Conservation (phyloP, 2,888 invertebrate genomes). For the Pristionchus fissidentatus region DNA sequence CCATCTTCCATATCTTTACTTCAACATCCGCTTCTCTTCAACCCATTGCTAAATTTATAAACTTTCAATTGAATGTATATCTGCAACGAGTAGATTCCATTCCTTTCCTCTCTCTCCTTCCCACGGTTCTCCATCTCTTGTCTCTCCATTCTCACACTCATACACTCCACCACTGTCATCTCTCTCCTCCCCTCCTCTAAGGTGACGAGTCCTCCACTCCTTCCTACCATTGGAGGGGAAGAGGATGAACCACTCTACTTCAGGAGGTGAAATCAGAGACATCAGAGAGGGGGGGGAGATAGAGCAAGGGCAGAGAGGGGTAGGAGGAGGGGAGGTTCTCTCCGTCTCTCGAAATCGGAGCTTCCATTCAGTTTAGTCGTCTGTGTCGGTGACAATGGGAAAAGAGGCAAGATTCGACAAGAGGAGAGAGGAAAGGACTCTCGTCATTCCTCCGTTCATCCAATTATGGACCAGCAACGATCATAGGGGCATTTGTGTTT, state of each 20-base stretch:
- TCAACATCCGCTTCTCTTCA: background rate
- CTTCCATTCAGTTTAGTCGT: constrained; percentile 2
- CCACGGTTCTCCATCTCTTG: background rate
- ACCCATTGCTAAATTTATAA: no score
- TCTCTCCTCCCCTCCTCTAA: background rate
- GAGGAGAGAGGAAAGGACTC: background rate
- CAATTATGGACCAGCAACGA: no score
- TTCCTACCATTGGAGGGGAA: background rate
- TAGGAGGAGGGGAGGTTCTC: constrained; percentile 11
- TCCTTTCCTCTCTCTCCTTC: constrained; percentile 22
- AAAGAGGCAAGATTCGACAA: background rate
- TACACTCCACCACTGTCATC: background rate
- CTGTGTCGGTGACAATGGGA: no score
- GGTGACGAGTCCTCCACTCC: background rate
- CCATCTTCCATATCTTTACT: background rate
- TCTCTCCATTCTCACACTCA: constrained; percentile 34
- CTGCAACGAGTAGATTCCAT: no score
- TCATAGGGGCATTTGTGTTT: no score
- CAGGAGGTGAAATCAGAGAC: constrained; percentile 18
- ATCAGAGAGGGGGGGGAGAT: background rate
- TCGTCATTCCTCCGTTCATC: background rate
- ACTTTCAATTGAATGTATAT: no score
- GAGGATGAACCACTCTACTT: constrained; percentile 7
- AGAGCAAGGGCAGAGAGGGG: background rate
- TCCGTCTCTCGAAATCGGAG: constrained; percentile 9